A percentile compares a stretch with the other conserved stretches of the same genome.
Conservation (phyloP, 2,797 vertebrate species). For the Sebastes itinus region DNA sequence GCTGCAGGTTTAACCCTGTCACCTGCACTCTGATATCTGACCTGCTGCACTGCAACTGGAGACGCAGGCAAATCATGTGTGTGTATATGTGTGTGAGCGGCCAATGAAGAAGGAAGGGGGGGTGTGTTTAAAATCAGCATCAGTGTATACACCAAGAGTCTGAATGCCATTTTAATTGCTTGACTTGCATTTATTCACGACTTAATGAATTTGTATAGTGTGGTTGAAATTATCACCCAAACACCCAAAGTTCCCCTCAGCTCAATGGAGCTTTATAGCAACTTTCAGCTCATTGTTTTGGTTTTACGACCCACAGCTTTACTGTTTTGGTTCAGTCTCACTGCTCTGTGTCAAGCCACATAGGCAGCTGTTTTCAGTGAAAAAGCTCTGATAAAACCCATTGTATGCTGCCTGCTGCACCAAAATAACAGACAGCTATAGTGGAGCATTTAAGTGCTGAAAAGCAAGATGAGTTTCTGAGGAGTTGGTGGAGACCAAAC, state of each 20-base stretch:
- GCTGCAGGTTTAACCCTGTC: slow-evolving; percentile 67
- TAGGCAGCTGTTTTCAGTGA: not conserved
- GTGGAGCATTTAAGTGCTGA: not conserved
- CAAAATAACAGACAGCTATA: not conserved
- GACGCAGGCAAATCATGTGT: slow-evolving; percentile 5
- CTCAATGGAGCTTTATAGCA: not conserved
- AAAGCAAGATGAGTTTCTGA: not conserved
- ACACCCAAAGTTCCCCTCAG: not conserved
- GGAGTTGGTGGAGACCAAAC: not conserved
- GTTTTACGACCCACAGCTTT: not conserved
- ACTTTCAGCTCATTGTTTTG: not conserved
- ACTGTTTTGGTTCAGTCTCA: not conserved
- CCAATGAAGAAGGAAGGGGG: not conserved
- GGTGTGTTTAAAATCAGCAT: not conserved
- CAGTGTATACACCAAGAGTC: not conserved
- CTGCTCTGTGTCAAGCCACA: not conserved
- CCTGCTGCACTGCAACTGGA: slow-evolving; percentile 30
- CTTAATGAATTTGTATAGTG: not conserved
- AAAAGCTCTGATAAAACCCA: not conserved
- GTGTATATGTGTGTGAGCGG: not conserved
- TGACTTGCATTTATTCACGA: not conserved
- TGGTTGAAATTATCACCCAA: not conserved
- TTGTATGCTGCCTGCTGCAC: not conserved
- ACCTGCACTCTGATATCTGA: slow-evolving; percentile 59
- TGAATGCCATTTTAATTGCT: not conserved